Evolutionary conservation across 2,797 vertebrate species (phyloP).

Genomic region (Avahi laniger): DNA sequence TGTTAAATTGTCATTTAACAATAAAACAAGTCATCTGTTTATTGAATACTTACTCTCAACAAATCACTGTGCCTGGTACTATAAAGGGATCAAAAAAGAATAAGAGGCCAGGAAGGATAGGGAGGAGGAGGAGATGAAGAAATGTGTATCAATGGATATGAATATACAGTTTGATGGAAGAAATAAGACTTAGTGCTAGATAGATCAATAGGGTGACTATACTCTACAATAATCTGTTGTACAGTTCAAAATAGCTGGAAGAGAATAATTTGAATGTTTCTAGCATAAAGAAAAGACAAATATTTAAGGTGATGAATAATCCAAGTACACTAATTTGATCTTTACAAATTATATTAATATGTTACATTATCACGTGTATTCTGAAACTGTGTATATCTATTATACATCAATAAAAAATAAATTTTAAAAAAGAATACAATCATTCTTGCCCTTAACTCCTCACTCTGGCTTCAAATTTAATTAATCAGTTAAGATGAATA

Average conservation of each 20-base stretch:
- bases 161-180: neutral
- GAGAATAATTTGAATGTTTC: neutral
- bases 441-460: neutral
- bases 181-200: neutral
- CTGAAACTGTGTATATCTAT: neutral
- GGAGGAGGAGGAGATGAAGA: neutral
- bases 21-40: neutral
- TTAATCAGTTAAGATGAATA: neutral
- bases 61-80: neutral
- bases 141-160: neutral
- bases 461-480: constrained; percentile 11
- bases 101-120: neutral
- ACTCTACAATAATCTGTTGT: neutral
- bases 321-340: neutral
- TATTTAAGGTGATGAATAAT: neutral
- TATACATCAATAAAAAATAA: neutral
- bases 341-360: neutral
- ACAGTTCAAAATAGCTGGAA: neutral
- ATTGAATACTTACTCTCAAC: constrained; percentile 24
- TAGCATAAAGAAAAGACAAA: neutral
- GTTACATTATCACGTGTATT: neutral
- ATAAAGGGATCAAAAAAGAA: neutral
- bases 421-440: neutral
- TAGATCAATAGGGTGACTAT: neutral
- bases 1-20: constrained; percentile 13